Evolutionary conservation across 2,113 vertebrate species (phyloP).

Genomic region (Girardinichthys multiradiatus): DNA sequence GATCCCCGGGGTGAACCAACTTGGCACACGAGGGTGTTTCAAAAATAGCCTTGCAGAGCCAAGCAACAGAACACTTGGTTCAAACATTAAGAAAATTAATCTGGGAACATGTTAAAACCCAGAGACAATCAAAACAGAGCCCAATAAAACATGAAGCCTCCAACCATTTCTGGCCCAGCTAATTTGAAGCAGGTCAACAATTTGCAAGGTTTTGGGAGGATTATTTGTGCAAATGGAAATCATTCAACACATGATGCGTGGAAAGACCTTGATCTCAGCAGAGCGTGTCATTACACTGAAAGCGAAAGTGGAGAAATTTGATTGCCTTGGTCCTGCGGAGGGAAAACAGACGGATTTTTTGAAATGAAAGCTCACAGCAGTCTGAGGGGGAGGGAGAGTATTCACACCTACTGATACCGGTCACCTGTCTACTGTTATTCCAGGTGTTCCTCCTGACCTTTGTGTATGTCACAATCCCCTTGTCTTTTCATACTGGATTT

Average conservation of each 20-base stretch:
- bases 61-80: background rate
- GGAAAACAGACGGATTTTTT: constrained; percentile 29
- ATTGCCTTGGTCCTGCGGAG: constrained; percentile 23
- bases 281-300: constrained; percentile 47
- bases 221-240: constrained; percentile 29
- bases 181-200: constrained; percentile 16
- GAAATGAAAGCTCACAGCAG: constrained; percentile 38
- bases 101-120: constrained; percentile 10
- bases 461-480: constrained; percentile 4
- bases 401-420: constrained; percentile 39
- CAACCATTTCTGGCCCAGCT: background rate
- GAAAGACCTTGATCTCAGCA: constrained; percentile 54
- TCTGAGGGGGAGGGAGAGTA: constrained; percentile 32
- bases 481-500: background rate
- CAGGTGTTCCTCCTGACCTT: background rate
- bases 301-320: constrained; percentile 27
- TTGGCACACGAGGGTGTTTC: constrained; percentile 26
- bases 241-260: constrained; percentile 24
- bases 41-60: constrained; percentile 9
- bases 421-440: constrained; percentile 16
- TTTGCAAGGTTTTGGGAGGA: background rate
- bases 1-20: constrained; percentile 37
- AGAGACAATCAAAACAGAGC: constrained; percentile 17
- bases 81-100: constrained; percentile 14
- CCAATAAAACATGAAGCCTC: constrained; percentile 5